Base-by-base conservation (phyloP, 2,113 vertebrate genomes). In the Coryphaenoides rupestris region DNA sequence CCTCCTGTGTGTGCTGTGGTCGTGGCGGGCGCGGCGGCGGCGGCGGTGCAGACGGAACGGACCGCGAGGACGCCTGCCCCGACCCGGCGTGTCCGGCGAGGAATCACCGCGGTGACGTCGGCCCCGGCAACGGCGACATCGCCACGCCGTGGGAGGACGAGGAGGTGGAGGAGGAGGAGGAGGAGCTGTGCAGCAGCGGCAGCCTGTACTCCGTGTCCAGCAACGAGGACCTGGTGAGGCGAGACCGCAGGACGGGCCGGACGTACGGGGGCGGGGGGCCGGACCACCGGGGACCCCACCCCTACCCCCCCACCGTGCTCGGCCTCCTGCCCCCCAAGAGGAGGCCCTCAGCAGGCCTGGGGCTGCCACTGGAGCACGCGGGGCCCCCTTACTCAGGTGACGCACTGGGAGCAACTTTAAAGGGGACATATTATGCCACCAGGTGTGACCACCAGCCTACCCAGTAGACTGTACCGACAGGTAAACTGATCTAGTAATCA, bases 171-270 rank as follows among this genome's bases (percentile, higher is more conserved):
- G n/a, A n/a, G n/a, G n/a, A n/a, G n/a, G n/a, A n/a, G n/a, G n/a
- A n/a, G 0, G 88, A 90, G 0, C 60, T 87, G 70, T 91, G 87
- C 74, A 94, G 91, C 83, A 95, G 90, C n/a, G 84, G 76, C 22
- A 95, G 93, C 2, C 83, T 90, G 22, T 92, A 88, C 73, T 95
- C 94, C 7, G 89, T 92, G 75, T 90, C 86, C 40, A 94, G 92
- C 0, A 90, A 95, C 0, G 90, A 93, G 0, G 92, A 93, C n/a
- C n/a, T n/a, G 22, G 60, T 87, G 75, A 92, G 92, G 68, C n/a
- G n/a, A n/a, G n/a, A 78, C 73, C 0, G 40, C 78, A 53, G 89
- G 81, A 17, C 79, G 52, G 82, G 68, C 17, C 88, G 91, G 58
- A 53, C 78, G 22, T 84, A 84, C 60, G 23, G 77, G 3, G 45